These are phyloP conservation scores for Pachliopta kotzebuea DNA, from an alignment of 2,888 invertebrate genomes.

Conservation along the genomic window DNA sequence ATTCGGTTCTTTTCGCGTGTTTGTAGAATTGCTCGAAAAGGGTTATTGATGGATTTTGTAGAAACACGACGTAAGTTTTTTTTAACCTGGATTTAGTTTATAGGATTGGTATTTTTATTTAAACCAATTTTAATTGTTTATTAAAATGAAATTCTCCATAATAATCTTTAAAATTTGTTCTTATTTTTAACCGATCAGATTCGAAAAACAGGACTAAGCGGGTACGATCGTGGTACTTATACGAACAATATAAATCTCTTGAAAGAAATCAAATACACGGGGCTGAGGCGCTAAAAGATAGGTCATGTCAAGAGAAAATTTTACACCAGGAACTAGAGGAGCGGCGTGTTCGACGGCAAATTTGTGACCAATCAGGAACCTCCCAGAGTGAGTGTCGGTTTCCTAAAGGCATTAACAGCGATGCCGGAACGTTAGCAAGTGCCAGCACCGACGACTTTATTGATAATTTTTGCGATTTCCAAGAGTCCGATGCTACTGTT, in stretches of 20 bases:
- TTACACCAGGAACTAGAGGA: constrained; percentile 60
- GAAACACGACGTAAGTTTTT: constrained; percentile 30
- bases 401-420: constrained; percentile 38
- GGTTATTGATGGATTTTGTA: constrained; percentile 26
- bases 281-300: constrained; percentile 54
- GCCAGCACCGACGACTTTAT: constrained; percentile 54
- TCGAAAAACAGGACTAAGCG: constrained; percentile 56
- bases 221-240: constrained; percentile 70
- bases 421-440: constrained; percentile 39
- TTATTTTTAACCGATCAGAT: constrained; percentile 39
- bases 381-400: constrained; percentile 47
- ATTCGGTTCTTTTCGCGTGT: constrained; percentile 2
- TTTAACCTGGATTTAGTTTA: neutral
- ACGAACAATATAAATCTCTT: constrained; percentile 68
- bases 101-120: neutral
- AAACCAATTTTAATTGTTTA: no score
- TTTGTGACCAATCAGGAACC: constrained; percentile 49
- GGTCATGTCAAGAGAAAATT: constrained; percentile 57
- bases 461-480: constrained; percentile 53
- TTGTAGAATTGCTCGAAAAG: neutral
- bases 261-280: constrained; percentile 64
- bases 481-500: constrained; percentile 34
- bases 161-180: neutral
- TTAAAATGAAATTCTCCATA: no score
- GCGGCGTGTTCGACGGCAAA: constrained; percentile 52